These are phyloP conservation scores for Tiliacea citrago DNA, from an alignment of 2,888 invertebrate species.

Conservation along the genomic window DNA sequence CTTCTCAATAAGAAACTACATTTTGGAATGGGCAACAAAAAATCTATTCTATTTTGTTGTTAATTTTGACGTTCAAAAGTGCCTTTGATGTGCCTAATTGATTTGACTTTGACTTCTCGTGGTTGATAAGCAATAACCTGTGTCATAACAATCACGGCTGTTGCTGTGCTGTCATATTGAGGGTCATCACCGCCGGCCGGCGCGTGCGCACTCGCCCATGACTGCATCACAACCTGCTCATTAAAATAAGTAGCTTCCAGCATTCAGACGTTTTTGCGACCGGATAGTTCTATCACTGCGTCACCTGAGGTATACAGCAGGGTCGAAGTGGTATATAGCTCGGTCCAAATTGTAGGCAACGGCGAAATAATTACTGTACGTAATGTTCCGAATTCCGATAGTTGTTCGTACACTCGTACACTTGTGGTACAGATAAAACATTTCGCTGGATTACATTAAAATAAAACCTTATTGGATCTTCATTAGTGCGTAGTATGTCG, in stretches of 20 bases:
- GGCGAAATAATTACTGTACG: not conserved
- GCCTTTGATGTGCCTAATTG: too few species aligned
- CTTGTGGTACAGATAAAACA: not conserved
- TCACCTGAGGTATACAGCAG: not conserved
- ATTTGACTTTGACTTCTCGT: not conserved
- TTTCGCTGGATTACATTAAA: not conserved
- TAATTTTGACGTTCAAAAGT: too few species aligned
- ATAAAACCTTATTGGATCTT: not conserved
- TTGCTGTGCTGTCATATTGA: too few species aligned
- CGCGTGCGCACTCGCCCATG: slow-evolving; percentile 11
- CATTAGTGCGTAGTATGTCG: not conserved
- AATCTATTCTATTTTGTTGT: too few species aligned
- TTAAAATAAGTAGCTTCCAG: slow-evolving; percentile 11
- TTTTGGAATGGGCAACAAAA: too few species aligned
- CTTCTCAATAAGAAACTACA: too few species aligned
- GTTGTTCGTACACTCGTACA: not conserved
- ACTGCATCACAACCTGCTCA: slow-evolving; percentile 14
- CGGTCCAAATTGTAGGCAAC: not conserved
- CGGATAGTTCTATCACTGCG: not conserved
- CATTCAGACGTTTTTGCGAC: not conserved
- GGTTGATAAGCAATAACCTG: not conserved
- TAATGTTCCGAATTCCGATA: not conserved
- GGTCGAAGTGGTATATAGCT: too few species aligned
- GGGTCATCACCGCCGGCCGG: not conserved
- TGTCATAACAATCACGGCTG: not conserved